Percentiles rank a stretch among this genome's conserved stretches.
Evolutionary conservation across 2,797 vertebrate genomes (phyloP).

Genomic region (Amblyraja radiata): DNA sequence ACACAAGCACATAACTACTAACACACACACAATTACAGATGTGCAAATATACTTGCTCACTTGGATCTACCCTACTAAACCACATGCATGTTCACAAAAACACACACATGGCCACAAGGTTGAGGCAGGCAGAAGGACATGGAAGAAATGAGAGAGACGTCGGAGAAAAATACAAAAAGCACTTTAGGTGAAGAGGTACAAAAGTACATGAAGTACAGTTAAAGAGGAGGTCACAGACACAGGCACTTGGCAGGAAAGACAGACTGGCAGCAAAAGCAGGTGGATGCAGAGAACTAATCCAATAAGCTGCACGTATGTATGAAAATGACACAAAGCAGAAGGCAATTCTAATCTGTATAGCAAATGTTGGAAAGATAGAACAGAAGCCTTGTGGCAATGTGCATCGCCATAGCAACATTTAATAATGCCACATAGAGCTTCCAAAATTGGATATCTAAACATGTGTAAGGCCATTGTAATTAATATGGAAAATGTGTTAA

Average conservation of each 20-base stretch:
- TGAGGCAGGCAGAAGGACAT: neutral
- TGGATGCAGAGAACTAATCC: neutral
- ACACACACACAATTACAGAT: neutral
- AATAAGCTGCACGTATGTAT: neutral
- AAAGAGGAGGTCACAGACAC: neutral
- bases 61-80: too few relatives aligned
- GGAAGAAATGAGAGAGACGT: neutral
- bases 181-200: neutral
- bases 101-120: neutral
- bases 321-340: neutral
- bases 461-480: slow-evolving; percentile 1
- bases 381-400: slow-evolving; percentile 43
- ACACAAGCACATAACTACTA: too few relatives aligned
- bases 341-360: slow-evolving; percentile 38
- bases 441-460: slow-evolving; percentile 42
- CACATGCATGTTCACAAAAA: neutral
- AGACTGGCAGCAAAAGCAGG: neutral
- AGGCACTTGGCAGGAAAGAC: too few relatives aligned
- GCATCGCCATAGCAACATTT: slow-evolving; percentile 56
- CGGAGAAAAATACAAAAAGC: neutral
- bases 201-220: neutral
- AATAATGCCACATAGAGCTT: slow-evolving; percentile 50
- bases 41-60: neutral
- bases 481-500: slow-evolving; percentile 25
- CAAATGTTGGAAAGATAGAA: slow-evolving; percentile 42